These are phyloP conservation scores for Cataglyphis albicans DNA, from an alignment of 2,888 invertebrate genomes.

Conservation along the genomic window DNA sequence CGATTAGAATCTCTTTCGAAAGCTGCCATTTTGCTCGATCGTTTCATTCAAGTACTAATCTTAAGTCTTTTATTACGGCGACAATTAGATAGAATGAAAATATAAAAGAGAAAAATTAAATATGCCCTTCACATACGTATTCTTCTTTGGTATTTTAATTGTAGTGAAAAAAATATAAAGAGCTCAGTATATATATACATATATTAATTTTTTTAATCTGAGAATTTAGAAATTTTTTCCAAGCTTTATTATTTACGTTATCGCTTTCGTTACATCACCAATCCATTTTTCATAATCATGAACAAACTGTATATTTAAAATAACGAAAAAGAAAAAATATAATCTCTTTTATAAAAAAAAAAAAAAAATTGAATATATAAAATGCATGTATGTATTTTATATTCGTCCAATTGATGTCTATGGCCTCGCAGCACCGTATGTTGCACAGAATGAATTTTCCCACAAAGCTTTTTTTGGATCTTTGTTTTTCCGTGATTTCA, in stretches of 20 bases:
- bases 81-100: conserved; percentile 13
- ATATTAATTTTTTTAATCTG: background rate
- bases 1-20: conserved; percentile 48
- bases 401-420: background rate
- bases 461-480: background rate
- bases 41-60: conserved; percentile 6
- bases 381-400: background rate
- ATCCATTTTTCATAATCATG: background rate
- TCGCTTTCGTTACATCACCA: background rate
- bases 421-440: background rate
- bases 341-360: background rate
- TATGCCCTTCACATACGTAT: background rate
- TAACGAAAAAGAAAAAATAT: background rate
- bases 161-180: background rate
- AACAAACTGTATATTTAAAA: background rate
- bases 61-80: conserved; percentile 1
- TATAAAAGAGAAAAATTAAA: background rate
- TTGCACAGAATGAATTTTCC: background rate
- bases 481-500: background rate
- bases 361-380: background rate
- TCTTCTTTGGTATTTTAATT: background rate
- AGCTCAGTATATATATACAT: background rate
- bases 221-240: background rate
- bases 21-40: conserved; percentile 7
- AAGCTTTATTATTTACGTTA: background rate